Conservation (phyloP, 1,140 invertebrate genomes). For the Rhyzopertha dominica region DNA sequence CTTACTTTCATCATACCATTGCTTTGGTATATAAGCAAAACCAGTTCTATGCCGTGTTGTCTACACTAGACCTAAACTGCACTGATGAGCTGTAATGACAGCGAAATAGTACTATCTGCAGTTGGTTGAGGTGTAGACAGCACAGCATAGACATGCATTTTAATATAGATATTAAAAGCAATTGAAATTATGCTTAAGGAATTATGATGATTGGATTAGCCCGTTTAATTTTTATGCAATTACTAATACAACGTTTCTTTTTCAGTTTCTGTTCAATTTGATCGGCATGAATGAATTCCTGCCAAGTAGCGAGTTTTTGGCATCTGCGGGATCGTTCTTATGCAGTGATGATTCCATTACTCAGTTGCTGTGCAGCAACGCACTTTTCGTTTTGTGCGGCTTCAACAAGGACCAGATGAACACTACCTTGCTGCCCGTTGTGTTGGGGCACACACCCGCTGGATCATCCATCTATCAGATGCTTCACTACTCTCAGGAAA, state of each 20-base stretch:
- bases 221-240: background rate
- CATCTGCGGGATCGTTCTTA: slow-evolving; percentile 47
- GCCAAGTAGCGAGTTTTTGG: slow-evolving; percentile 49
- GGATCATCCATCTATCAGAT: slow-evolving; percentile 72
- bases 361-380: slow-evolving; percentile 54
- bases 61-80: no score
- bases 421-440: slow-evolving; percentile 56
- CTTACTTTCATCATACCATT: no score
- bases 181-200: slow-evolving; percentile 30
- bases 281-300: slow-evolving; percentile 52
- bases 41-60: no score
- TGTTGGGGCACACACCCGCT: slow-evolving; percentile 67
- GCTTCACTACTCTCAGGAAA: slow-evolving; percentile 61
- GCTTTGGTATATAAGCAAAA: no score
- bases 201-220: no score
- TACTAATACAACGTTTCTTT: background rate
- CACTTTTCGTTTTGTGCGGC: slow-evolving; percentile 55
- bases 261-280: slow-evolving; percentile 1
- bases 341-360: slow-evolving; percentile 50
- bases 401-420: slow-evolving; percentile 53
- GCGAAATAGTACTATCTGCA: no score
- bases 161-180: no score
- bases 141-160: no score
- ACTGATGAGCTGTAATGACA: no score
- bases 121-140: no score